A percentile compares a stretch with the other conserved stretches of the same genome.
These are phyloP conservation scores for Cheilinus undulatus DNA, from an alignment of 2,113 vertebrate genomes.

Conservation along the genomic window DNA sequence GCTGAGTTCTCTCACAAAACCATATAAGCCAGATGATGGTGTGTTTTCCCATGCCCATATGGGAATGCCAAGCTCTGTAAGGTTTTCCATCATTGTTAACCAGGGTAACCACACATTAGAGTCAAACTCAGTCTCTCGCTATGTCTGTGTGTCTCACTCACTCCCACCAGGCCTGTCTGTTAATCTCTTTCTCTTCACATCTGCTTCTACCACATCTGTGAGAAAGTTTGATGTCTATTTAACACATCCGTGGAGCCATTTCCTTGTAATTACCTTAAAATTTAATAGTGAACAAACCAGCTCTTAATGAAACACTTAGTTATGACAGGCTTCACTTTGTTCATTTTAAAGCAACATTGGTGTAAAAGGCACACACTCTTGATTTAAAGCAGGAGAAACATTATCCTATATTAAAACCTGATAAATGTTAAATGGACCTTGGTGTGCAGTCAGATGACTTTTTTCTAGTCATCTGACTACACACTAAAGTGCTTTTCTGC, in stretches of 20 bases:
- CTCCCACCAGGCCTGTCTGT: slow-evolving; percentile 19
- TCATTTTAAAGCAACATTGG: background rate
- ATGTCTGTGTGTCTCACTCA: slow-evolving; percentile 25
- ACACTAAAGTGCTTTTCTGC: too few relatives aligned
- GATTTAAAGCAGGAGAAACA: too few relatives aligned
- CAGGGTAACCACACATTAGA: slow-evolving; percentile 48
- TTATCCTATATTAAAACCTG: too few relatives aligned
- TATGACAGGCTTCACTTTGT: background rate
- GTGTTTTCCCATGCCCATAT: slow-evolving; percentile 48
- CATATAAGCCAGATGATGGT: slow-evolving; percentile 61
- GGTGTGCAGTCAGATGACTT: too few relatives aligned
- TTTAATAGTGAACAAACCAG: slow-evolving; percentile 49
- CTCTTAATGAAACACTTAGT: slow-evolving; percentile 61
- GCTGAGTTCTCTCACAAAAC: slow-evolving; percentile 32
- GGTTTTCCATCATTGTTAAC: slow-evolving; percentile 56
- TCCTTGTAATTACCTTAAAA: slow-evolving; percentile 63
- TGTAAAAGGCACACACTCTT: background rate
- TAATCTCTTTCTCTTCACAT: slow-evolving; percentile 53
- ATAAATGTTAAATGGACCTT: too few relatives aligned
- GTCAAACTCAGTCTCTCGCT: slow-evolving; percentile 14
- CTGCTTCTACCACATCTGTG: slow-evolving; percentile 70
- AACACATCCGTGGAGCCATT: slow-evolving; percentile 59
- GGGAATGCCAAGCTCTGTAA: slow-evolving; percentile 38
- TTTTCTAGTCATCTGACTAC: too few relatives aligned
- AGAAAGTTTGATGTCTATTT: slow-evolving; percentile 24